Percentiles rank a stretch among this genome's conserved stretches.
Evolutionary conservation across 2,797 vertebrate species (phyloP).

Genomic region (Enteromius fasciolatus): DNA sequence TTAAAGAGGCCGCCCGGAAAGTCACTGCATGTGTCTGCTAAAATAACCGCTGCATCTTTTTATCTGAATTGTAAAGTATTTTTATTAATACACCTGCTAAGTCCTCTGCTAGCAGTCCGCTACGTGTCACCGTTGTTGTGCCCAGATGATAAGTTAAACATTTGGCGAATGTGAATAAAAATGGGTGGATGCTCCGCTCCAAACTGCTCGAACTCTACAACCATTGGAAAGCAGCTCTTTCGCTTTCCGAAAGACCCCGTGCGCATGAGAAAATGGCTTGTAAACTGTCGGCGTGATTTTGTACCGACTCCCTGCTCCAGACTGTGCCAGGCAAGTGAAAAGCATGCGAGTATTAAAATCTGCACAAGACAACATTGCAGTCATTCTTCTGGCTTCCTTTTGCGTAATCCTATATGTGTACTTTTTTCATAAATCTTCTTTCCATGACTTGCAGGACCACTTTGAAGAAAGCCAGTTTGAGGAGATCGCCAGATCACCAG

Average conservation of each 20-base stretch:
- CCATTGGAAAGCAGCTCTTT: conserved; percentile 82
- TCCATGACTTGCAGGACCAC: conserved; percentile 72
- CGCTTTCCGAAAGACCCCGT: conserved; percentile 81
- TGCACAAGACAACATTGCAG: neutral
- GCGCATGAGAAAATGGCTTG: conserved; percentile 81
- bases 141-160: conserved; percentile 40
- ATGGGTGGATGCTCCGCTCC: conserved; percentile 86
- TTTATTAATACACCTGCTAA: conserved; percentile 19
- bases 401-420: neutral
- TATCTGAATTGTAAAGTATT: neutral
- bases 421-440: neutral
- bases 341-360: neutral
- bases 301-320: conserved; percentile 82
- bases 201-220: conserved; percentile 83
- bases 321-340: conserved; percentile 77
- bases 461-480: conserved; percentile 85
- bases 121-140: conserved; percentile 41
- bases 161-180: conserved; percentile 21
- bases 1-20: neutral
- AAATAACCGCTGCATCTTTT: conserved; percentile 12
- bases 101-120: conserved; percentile 51
- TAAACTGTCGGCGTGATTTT: conserved; percentile 81
- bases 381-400: neutral
- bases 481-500: conserved; percentile 80
- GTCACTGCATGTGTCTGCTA: neutral